These are phyloP conservation scores for Ctenomys sociabilis DNA, from an alignment of 2,113 vertebrate genomes.

Conservation along the genomic window DNA sequence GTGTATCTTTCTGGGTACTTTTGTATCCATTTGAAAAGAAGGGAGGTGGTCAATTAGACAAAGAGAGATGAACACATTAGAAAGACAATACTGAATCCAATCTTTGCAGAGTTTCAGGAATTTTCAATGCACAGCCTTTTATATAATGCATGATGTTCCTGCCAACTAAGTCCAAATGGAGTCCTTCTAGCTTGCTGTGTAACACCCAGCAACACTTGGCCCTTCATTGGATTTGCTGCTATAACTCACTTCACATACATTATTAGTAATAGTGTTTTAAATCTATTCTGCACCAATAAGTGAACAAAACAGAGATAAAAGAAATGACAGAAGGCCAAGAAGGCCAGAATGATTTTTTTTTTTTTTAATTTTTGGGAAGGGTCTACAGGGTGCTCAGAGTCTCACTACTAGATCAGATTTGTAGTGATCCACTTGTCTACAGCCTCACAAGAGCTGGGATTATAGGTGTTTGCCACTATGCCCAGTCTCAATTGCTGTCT, in stretches of 20 bases:
- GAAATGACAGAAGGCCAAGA: neutral
- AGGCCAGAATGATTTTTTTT: no score
- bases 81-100: neutral
- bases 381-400: no score
- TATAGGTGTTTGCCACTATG: no score
- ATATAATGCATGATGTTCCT: neutral
- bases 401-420: no score
- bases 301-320: neutral
- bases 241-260: neutral
- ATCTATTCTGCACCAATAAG: neutral
- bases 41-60: slow-evolving; percentile 33
- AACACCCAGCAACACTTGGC: neutral
- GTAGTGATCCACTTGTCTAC: no score
- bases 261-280: neutral
- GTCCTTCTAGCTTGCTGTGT: neutral
- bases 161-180: neutral
- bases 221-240: neutral
- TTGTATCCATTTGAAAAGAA: slow-evolving; percentile 59
- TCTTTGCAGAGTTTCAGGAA: neutral
- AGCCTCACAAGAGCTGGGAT: no score
- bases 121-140: neutral
- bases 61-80: slow-evolving; percentile 39
- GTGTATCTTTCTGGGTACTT: slow-evolving; percentile 36
- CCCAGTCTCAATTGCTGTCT: no score
- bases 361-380: no score